phyloP scores from a whole-genome alignment of 2,113 vertebrate genomes.

The Athene cunicularia region DNA sequence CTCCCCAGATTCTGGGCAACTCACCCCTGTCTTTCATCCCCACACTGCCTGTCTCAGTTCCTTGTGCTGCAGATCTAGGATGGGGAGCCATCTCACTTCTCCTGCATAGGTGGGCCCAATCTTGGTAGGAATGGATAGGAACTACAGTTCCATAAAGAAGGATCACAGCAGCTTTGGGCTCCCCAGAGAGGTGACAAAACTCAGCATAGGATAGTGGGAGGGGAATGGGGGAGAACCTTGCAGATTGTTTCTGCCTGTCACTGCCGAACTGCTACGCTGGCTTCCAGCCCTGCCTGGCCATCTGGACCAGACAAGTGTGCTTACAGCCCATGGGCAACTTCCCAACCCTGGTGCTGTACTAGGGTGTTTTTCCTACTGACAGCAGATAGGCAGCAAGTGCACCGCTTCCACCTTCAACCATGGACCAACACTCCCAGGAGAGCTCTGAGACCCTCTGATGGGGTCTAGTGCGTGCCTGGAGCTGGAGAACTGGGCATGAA shows the following conservation, averaged over 20 bases:
- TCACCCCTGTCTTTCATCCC: neutral
- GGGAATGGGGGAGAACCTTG: neutral
- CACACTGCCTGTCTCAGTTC: neutral
- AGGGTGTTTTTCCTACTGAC: neutral
- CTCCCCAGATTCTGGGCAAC: neutral
- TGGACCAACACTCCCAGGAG: no score
- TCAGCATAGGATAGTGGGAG: neutral
- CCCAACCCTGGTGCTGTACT: neutral
- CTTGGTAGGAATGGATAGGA: neutral
- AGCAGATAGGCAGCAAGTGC: neutral
- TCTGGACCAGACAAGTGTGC: fast-evolving
- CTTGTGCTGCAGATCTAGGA: neutral
- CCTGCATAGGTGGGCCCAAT: neutral
- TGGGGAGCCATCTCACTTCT: neutral
- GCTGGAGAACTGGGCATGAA: neutral
- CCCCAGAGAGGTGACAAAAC: neutral
- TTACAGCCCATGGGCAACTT: neutral
- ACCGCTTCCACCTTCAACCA: fast-evolving
- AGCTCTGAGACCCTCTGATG: neutral
- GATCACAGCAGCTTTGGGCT: neutral
- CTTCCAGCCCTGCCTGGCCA: neutral
- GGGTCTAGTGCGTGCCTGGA: neutral
- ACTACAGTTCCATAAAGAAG: neutral
- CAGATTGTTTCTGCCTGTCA: neutral
- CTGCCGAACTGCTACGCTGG: neutral